Evolutionary conservation across 2,888 invertebrate species (phyloP).

Genomic region (Notocelia uddmanniana): DNA sequence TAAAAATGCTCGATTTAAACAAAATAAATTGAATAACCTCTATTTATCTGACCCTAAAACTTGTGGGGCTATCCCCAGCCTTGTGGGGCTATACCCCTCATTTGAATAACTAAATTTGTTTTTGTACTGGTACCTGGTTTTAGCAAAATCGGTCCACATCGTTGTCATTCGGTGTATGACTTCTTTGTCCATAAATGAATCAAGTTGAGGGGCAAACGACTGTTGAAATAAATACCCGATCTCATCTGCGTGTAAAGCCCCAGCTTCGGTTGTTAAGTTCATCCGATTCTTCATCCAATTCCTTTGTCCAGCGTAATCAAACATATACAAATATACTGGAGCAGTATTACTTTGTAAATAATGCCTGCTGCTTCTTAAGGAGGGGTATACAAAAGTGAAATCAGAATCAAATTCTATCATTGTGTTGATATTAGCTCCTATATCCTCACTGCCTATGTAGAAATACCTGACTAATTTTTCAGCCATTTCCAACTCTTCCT

Average conservation of each 20-base stretch:
- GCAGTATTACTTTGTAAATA: constrained; percentile 11
- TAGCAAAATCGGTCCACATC: constrained; percentile 36
- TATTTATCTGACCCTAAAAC: no score
- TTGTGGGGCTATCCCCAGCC: no score
- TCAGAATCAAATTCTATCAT: constrained; percentile 62
- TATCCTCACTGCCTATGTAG: constrained; percentile 63
- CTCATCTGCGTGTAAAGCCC: constrained; percentile 29
- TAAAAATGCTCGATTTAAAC: no score
- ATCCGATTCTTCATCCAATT: constrained; percentile 34
- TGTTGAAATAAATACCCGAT: constrained; percentile 27
- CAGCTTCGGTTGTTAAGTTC: constrained; percentile 19
- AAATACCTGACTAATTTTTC: constrained; percentile 52
- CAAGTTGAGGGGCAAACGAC: not conserved
- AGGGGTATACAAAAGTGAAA: constrained; percentile 49
- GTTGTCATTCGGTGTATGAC: constrained; percentile 24
- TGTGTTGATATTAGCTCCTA: constrained; percentile 50
- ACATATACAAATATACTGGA: constrained; percentile 30
- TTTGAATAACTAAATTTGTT: not conserved
- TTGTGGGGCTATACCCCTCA: not conserved
- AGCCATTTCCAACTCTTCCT: constrained; percentile 46
- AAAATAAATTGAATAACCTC: no score
- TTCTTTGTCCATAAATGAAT: not conserved
- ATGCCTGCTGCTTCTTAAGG: constrained; percentile 17
- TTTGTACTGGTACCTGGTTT: constrained; percentile 7
- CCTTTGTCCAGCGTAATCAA: constrained; percentile 31